Evolutionary conservation across 1,140 invertebrate genomes (phyloP).

Genomic region (Procambarus clarkii): DNA sequence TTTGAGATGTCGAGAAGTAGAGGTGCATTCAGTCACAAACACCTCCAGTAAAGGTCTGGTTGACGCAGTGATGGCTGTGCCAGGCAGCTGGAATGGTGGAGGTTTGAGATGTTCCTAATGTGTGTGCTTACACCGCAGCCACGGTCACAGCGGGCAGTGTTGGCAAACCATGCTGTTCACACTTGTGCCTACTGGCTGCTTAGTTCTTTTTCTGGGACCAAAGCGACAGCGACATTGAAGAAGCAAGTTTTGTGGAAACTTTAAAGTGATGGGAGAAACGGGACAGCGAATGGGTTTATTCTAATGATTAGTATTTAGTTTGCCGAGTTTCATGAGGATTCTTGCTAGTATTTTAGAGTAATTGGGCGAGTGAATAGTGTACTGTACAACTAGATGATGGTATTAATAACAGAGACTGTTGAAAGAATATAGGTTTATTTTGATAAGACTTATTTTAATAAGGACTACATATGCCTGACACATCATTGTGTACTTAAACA

Average conservation of each 20-base stretch:
- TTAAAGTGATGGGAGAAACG: conserved; percentile 45
- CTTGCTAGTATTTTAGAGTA: conserved; percentile 64
- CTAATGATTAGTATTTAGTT: conserved; percentile 65
- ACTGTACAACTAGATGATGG: conserved; percentile 70
- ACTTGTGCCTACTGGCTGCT: conserved; percentile 32
- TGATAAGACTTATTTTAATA: conserved; percentile 71
- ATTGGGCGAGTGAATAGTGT: conserved; percentile 61
- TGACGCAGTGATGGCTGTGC: conserved; percentile 41
- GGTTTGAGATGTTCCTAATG: conserved; percentile 58
- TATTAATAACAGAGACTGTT: conserved; percentile 70
- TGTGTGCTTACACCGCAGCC: conserved; percentile 47
- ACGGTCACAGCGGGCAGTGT: conserved; percentile 43
- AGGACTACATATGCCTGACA: conserved; percentile 65
- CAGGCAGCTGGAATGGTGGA: conserved; percentile 54
- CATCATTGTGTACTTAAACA: conserved; percentile 56
- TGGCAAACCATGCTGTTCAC: conserved; percentile 12
- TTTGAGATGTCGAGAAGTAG: not conserved
- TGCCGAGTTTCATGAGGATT: conserved; percentile 41
- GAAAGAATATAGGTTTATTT: conserved; percentile 71
- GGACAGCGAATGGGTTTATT: conserved; percentile 38
- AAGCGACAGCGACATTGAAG: not conserved
- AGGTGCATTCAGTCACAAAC: not conserved
- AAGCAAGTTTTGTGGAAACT: conserved; percentile 40
- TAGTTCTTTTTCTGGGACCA: conserved; percentile 10
- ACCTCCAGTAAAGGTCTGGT: not conserved